Percentiles rank a stretch among this genome's conserved stretches.
These are phyloP conservation scores for Chironomus tentans DNA, from an alignment of 2,888 invertebrate genomes.

Conservation along the genomic window DNA sequence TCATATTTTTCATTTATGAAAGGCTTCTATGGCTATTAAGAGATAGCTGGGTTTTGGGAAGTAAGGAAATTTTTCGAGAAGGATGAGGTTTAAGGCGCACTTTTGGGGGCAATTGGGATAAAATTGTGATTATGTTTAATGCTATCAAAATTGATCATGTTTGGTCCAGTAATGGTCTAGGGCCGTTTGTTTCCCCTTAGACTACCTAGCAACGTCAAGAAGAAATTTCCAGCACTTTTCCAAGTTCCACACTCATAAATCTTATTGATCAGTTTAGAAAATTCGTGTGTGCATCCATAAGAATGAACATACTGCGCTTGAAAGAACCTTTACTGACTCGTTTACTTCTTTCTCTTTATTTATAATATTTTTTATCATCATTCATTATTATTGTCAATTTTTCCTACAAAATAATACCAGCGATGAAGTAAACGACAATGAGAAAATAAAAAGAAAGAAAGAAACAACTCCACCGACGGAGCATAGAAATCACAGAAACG, in stretches of 20 bases:
- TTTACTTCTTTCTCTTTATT: neutral
- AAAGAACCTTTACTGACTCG: neutral
- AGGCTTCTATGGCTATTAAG: too few relatives aligned
- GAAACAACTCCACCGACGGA: neutral
- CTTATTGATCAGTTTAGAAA: neutral
- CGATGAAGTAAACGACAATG: neutral
- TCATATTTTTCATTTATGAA: neutral
- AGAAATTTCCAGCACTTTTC: too few relatives aligned
- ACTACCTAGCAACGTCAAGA: too few relatives aligned
- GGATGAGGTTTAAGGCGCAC: too few relatives aligned
- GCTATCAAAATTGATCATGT: too few relatives aligned
- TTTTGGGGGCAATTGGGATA: too few relatives aligned
- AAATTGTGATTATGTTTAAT: too few relatives aligned
- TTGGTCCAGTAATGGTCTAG: too few relatives aligned
- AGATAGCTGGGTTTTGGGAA: too few relatives aligned
- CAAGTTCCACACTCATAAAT: too few relatives aligned
- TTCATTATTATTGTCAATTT: conserved; percentile 13
- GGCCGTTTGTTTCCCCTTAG: too few relatives aligned
- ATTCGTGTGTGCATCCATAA: neutral
- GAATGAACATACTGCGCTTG: neutral
- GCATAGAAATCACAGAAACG: neutral
- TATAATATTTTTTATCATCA: neutral
- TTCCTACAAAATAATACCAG: neutral
- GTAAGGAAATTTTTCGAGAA: too few relatives aligned
- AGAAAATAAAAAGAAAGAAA: neutral